Evolutionary conservation across 1,140 invertebrate species (phyloP).

Genomic region (Wasmannia auropunctata): DNA sequence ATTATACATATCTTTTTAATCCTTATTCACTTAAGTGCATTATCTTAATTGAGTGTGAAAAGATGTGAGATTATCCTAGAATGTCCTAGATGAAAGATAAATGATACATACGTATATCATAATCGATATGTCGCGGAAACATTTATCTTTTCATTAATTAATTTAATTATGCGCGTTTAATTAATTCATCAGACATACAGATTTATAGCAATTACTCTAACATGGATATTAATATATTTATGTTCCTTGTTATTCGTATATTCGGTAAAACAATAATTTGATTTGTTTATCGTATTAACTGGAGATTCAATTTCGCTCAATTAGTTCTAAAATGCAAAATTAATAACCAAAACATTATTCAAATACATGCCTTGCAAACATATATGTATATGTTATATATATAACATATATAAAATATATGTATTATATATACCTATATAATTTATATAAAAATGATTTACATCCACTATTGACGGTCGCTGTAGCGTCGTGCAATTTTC

Average conservation of each 20-base stretch:
- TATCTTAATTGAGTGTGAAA: neutral
- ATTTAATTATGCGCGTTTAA: conserved; percentile 28
- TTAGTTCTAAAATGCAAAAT: conserved; percentile 32
- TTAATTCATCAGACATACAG: conserved; percentile 20
- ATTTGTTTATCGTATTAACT: conserved; percentile 30
- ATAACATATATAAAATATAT: neutral
- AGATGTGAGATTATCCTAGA: neutral
- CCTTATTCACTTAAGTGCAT: neutral
- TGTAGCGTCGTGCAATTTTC: neutral
- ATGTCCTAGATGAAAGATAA: neutral
- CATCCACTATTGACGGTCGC: neutral
- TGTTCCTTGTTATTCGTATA: neutral
- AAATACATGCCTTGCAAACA: neutral
- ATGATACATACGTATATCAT: neutral
- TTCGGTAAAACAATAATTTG: conserved; percentile 1
- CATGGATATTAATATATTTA: conserved; percentile 5
- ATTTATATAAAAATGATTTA: neutral
- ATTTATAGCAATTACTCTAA: neutral
- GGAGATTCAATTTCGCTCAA: conserved; percentile 9
- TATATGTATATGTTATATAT: neutral
- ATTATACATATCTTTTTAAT: neutral
- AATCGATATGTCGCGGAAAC: neutral
- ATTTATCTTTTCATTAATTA: conserved; percentile 24
- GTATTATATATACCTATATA: neutral
- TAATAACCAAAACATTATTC: neutral